A percentile compares a stretch with the other conserved stretches of the same genome.
Conservation (phyloP, 2,113 vertebrate genomes). For the Forbesichthys agassizii region DNA sequence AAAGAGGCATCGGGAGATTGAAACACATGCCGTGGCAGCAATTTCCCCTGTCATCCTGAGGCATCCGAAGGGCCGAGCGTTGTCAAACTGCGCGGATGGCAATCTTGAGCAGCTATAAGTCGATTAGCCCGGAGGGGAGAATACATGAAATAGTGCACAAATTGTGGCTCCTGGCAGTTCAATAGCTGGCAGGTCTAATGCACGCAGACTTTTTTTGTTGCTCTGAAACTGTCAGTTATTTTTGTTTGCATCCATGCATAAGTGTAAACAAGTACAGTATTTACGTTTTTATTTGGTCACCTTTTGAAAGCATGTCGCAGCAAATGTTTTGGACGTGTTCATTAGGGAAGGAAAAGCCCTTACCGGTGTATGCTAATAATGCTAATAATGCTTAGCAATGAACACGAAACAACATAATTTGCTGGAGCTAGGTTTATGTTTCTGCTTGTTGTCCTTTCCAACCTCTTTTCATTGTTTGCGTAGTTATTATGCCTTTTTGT, state of each 20-base stretch:
- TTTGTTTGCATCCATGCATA: conserved; percentile 50
- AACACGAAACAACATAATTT: conserved; percentile 12
- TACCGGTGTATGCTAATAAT: conserved; percentile 12
- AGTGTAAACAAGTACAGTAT: conserved; percentile 51
- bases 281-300: conserved; percentile 35
- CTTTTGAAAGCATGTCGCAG: not conserved
- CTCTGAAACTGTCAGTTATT: conserved; percentile 40
- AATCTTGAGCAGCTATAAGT: conserved; percentile 47
- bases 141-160: conserved; percentile 40
- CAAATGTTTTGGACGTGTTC: no score
- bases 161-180: conserved; percentile 36
- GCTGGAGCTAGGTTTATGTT: conserved; percentile 3
- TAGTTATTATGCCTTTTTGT: conserved; percentile 15
- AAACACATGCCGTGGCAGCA: conserved; percentile 60
- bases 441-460: not conserved
- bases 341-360: not conserved
- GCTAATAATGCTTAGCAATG: conserved; percentile 27
- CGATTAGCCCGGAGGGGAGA: conserved; percentile 51
- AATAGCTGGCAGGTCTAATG: conserved; percentile 44
- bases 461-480: conserved; percentile 19
- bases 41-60: conserved; percentile 54
- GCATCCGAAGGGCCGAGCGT: conserved; percentile 48
- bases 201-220: conserved; percentile 33
- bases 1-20: conserved; percentile 61
- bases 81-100: conserved; percentile 41